These are phyloP conservation scores for Cydia splendana DNA, from an alignment of 1,140 invertebrate species.

Conservation along the genomic window DNA sequence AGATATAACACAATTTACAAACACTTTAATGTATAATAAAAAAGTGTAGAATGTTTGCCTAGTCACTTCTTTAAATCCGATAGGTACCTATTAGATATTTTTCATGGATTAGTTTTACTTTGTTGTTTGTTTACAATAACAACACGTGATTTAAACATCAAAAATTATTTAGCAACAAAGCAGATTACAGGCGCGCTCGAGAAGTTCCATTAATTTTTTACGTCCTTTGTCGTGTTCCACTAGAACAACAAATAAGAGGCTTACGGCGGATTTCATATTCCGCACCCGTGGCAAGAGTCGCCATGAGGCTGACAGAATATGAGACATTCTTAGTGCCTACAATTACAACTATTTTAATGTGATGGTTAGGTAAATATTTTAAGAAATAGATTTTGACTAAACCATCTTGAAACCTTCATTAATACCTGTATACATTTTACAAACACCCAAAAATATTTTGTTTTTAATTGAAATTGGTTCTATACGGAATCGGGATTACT, in stretches of 20 bases:
- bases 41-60: no score
- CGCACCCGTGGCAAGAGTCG: constrained; percentile 34
- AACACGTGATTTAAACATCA: neutral
- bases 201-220: constrained; percentile 46
- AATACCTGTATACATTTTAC: no score
- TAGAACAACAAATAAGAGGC: constrained; percentile 53
- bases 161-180: constrained; percentile 34
- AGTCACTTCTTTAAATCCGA: no score
- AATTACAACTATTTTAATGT: neutral
- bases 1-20: no score
- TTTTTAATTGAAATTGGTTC: no score
- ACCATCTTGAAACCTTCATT: no score
- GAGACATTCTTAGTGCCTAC: neutral
- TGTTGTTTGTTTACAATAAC: neutral
- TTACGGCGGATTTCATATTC: constrained; percentile 48
- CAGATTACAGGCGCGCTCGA: constrained; percentile 38
- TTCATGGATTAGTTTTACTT: neutral
- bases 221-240: constrained; percentile 45
- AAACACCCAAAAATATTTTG: no score
- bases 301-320: neutral
- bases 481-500: no score
- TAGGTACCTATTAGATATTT: no score
- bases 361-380: no score
- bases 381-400: no score
- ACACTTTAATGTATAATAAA: no score